phyloP scores from a whole-genome alignment of 2,888 invertebrate species.

The Drosophila barbarae region DNA sequence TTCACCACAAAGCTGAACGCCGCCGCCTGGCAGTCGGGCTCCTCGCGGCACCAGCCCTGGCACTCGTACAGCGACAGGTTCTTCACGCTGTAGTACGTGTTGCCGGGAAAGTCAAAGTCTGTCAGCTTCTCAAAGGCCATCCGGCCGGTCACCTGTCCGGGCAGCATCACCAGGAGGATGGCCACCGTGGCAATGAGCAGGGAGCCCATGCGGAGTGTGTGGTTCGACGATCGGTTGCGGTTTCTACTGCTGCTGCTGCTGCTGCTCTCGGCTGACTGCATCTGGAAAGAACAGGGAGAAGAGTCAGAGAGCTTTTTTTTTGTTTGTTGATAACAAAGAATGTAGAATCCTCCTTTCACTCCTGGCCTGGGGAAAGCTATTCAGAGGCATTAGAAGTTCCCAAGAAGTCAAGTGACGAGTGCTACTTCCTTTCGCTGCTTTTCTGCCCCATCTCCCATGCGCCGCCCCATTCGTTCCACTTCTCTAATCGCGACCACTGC shows the following conservation, averaged over 20 bases:
- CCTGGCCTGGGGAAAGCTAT: background rate
- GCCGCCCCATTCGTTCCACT: conserved; percentile 25
- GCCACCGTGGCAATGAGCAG: conserved; percentile 31
- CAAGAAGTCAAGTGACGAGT: conserved; percentile 10
- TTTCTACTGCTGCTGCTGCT: conserved; percentile 21
- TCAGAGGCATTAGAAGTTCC: background rate
- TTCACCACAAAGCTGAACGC: conserved; percentile 96
- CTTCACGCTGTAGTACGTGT: conserved; percentile 94
- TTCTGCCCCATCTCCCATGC: background rate
- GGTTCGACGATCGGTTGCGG: conserved; percentile 7
- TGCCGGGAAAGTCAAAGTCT: conserved; percentile 93
- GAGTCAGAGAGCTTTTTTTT: background rate
- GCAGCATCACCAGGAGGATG: conserved; percentile 48
- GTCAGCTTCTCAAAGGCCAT: conserved; percentile 96
- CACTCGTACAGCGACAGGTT: conserved; percentile 96
- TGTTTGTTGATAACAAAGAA: background rate
- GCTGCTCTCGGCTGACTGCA: conserved; percentile 23
- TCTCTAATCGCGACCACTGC: conserved; percentile 33
- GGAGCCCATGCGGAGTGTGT: conserved; percentile 29
- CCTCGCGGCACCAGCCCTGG: conserved; percentile 96
- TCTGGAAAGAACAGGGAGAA: conserved; percentile 8
- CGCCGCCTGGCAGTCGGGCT: conserved; percentile 94
- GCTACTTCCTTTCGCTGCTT: conserved; percentile 8
- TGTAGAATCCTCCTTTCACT: background rate
- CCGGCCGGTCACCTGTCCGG: conserved; percentile 82